Percentiles rank a stretch among this genome's conserved stretches.
These are phyloP conservation scores for Carterocephalus palaemon DNA, from an alignment of 2,888 invertebrate genomes.

Conservation along the genomic window DNA sequence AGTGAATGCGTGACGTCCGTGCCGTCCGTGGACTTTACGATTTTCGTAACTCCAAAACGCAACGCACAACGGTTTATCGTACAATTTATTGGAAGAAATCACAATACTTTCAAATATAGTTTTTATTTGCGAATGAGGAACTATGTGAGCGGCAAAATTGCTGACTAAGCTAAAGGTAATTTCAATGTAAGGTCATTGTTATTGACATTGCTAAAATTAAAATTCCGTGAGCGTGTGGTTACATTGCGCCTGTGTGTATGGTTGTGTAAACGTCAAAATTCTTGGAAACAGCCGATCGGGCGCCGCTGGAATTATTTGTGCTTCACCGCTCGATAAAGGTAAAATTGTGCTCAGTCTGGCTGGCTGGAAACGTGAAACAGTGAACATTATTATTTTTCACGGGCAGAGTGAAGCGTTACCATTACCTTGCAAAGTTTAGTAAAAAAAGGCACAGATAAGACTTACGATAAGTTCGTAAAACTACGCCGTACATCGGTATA, in stretches of 20 bases:
- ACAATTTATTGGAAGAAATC: no score
- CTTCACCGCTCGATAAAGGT: constrained; percentile 57
- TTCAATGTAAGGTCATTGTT: constrained; percentile 43
- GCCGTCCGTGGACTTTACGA: constrained; percentile 26
- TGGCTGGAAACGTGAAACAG: constrained; percentile 10
- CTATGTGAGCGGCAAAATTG: constrained; percentile 18
- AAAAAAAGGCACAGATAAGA: no score
- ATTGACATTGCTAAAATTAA: constrained; percentile 64
- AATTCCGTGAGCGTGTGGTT: constrained; percentile 42
- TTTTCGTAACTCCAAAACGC: constrained; percentile 11
- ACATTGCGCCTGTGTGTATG: constrained; percentile 35
- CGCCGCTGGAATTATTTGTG: constrained; percentile 40
- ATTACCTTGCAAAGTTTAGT: constrained; percentile 3
- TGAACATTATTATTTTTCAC: constrained; percentile 25
- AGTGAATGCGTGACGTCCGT: constrained; percentile 14
- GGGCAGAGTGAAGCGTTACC: constrained; percentile 12
- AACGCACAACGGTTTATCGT: no score
- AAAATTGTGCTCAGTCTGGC: constrained; percentile 36
- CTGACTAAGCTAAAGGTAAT: constrained; percentile 29
- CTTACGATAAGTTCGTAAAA: no score
- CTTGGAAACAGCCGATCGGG: constrained; percentile 54
- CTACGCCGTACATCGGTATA: background rate
- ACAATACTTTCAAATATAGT: background rate
- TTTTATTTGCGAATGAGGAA: no score
- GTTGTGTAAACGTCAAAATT: constrained; percentile 63